Conservation (phyloP, 2,888 invertebrate species). For the Phyllotreta striolata region DNA sequence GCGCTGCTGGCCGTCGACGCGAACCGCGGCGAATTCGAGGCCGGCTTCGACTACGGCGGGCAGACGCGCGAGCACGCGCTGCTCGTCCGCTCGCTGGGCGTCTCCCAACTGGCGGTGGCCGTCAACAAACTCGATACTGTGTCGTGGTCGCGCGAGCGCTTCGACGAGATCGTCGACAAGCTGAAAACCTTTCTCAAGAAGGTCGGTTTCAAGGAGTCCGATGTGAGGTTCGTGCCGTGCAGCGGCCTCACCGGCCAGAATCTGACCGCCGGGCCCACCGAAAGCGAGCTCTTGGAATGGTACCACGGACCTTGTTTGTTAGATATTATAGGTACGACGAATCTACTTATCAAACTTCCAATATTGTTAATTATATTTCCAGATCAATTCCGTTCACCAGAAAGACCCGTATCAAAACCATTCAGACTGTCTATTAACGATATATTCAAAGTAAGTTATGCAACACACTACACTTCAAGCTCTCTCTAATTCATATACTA, state of each 20-base stretch:
- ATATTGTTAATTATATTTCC: slow-evolving; percentile 34
- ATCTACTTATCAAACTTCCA: background rate
- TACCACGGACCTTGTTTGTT: slow-evolving; percentile 87
- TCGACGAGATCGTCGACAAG: slow-evolving; percentile 86
- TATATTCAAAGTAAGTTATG: slow-evolving; percentile 80
- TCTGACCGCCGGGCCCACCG: slow-evolving; percentile 73
- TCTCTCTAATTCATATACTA: slow-evolving; percentile 5
- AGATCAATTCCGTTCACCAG: slow-evolving; percentile 87
- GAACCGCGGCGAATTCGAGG: slow-evolving; percentile 96
- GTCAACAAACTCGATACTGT: slow-evolving; percentile 98
- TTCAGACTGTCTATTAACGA: slow-evolving; percentile 93
- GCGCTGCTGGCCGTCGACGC: slow-evolving; percentile 97
- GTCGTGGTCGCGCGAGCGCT: slow-evolving; percentile 90
- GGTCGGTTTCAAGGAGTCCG: slow-evolving; percentile 88
- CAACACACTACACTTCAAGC: background rate
- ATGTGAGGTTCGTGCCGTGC: slow-evolving; percentile 91
- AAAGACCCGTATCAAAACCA: slow-evolving; percentile 86
- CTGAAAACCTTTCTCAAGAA: slow-evolving; percentile 85
- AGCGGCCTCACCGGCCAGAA: slow-evolving; percentile 98
- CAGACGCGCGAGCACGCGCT: slow-evolving; percentile 98
- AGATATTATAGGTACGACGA: slow-evolving; percentile 76
- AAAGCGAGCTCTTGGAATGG: slow-evolving; percentile 72
- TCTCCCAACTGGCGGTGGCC: slow-evolving; percentile 92
- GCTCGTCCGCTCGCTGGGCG: slow-evolving; percentile 87
- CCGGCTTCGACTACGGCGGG: slow-evolving; percentile 97